Conservation (phyloP, 2,888 invertebrate species). For the Acrocyrtus sp. region DNA sequence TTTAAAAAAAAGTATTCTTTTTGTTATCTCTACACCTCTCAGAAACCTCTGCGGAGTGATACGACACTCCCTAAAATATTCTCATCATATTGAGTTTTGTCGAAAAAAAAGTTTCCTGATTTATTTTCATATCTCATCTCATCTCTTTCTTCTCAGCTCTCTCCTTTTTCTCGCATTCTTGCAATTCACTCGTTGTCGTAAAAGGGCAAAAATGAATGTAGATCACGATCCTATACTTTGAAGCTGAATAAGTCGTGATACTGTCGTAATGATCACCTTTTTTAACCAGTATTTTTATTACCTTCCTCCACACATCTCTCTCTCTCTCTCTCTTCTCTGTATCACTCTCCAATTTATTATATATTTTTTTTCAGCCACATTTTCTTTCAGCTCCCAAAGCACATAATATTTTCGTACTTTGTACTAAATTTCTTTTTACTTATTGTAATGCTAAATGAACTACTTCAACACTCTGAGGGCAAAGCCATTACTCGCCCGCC, state of each 20-base stretch:
- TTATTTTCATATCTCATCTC: background rate
- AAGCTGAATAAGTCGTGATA: constrained; percentile 47
- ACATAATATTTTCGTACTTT: constrained; percentile 8
- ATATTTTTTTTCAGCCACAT: too few species aligned
- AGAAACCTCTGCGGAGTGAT: too few species aligned
- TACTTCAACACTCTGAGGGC: constrained; percentile 6
- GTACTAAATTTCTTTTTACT: constrained; percentile 24
- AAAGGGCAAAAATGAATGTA: constrained; percentile 48
- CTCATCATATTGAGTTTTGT: too few species aligned
- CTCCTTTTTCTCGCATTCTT: constrained; percentile 16
- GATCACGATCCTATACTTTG: constrained; percentile 37
- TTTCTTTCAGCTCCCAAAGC: too few species aligned
- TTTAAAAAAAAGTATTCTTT: too few species aligned
- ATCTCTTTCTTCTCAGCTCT: background rate
- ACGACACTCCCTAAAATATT: too few species aligned
- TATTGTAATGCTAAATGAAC: constrained; percentile 18
- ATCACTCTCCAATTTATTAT: too few species aligned
- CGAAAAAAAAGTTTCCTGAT: too few species aligned
- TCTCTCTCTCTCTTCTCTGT: constrained; percentile 3
- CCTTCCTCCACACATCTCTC: constrained; percentile 9
- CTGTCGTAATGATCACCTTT: constrained; percentile 49
- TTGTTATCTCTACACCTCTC: too few species aligned
- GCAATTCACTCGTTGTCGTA: constrained; percentile 26
- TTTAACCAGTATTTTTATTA: constrained; percentile 45
- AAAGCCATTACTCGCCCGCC: constrained; percentile 12